A percentile compares a stretch with the other conserved stretches of the same genome.
Conservation (phyloP, 2,888 invertebrate species). For the Chymomyza amoena region DNA sequence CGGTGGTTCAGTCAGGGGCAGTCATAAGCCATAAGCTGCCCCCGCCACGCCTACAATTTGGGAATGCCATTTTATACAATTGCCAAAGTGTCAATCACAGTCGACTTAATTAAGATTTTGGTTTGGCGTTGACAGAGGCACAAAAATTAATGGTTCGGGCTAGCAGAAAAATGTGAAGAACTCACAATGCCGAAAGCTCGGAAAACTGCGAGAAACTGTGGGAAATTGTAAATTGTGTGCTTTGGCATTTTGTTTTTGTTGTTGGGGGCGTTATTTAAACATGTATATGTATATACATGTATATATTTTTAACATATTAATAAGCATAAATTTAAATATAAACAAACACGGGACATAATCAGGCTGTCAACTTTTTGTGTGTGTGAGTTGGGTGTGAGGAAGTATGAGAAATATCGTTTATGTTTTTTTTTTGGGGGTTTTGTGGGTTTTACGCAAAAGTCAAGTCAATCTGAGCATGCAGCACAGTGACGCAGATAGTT, state of each 20-base stretch:
- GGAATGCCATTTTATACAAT: constrained; percentile 12
- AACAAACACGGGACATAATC: constrained; percentile 6
- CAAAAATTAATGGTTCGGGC: constrained; percentile 5
- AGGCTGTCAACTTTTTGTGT: constrained; percentile 19
- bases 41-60: background rate
- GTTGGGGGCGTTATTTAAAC: no score
- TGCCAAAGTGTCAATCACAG: constrained; percentile 51
- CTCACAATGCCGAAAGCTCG: background rate
- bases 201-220: background rate
- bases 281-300: no score
- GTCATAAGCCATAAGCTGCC: background rate
- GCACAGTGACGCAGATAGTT: no score
- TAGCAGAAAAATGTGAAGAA: background rate
- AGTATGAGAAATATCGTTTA: background rate
- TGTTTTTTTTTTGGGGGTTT: background rate
- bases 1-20: constrained; percentile 3
- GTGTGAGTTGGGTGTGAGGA: background rate
- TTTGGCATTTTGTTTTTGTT: background rate
- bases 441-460: background rate
- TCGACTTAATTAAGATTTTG: constrained; percentile 50
- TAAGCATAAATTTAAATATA: constrained; percentile 34
- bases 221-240: background rate
- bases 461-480: background rate
- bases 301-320: background rate
- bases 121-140: constrained; percentile 10